These are phyloP conservation scores for Anguilla pacifica DNA, from an alignment of 2,797 vertebrate species.

Conservation along the genomic window DNA sequence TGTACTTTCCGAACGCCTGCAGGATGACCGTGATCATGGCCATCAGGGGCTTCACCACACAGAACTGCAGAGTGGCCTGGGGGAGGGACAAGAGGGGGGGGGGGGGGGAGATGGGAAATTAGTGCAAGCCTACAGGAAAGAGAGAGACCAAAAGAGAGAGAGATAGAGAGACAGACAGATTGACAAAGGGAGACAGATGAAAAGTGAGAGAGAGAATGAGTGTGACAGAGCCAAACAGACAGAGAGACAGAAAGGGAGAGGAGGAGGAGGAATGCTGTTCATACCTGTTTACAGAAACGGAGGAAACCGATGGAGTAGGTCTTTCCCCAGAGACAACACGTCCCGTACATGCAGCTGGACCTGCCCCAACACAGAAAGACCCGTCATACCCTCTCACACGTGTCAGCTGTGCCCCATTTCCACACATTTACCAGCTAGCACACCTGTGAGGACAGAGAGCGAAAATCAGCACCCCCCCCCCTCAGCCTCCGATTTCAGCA, in stretches of 20 bases:
- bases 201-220: not conserved
- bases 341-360: conserved; percentile 94
- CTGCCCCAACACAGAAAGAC: conserved; percentile 60
- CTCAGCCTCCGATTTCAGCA: not conserved
- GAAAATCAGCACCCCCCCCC: not conserved
- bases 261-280: not conserved
- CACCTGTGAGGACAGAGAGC: not conserved
- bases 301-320: conserved; percentile 95
- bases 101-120: not conserved
- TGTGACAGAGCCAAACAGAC: not conserved
- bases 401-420: not conserved
- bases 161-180: not conserved
- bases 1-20: conserved; percentile 94
- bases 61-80: conserved; percentile 95
- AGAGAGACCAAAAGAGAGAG: not conserved
- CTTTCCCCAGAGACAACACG: conserved; percentile 93
- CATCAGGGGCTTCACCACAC: conserved; percentile 97
- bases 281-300: conserved; percentile 93
- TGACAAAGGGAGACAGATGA: not conserved
- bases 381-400: not conserved
- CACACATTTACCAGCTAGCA: not conserved
- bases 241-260: not conserved
- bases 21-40: conserved; percentile 89
- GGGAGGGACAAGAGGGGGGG: not conserved
- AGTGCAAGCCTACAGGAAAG: not conserved